These are phyloP conservation scores for Danio albolineatus DNA, from an alignment of 2,797 vertebrate genomes.

Conservation along the genomic window DNA sequence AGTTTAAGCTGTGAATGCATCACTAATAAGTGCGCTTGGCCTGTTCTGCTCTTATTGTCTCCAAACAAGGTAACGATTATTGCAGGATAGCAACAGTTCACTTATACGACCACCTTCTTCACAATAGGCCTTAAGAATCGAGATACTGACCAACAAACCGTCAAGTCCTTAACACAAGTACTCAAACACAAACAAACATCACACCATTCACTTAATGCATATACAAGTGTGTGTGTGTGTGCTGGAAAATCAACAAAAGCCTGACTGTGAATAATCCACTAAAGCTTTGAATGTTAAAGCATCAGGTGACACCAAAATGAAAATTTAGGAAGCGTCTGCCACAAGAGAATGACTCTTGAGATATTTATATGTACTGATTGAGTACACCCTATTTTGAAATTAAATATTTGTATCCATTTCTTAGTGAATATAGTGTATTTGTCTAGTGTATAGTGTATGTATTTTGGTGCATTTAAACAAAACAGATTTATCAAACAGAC, in stretches of 20 bases:
- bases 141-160: constrained; percentile 49
- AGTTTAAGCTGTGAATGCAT: constrained; percentile 60
- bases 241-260: constrained; percentile 18
- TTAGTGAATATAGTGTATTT: no score
- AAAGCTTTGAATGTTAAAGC: neutral
- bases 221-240: neutral
- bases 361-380: no score
- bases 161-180: neutral
- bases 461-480: no score
- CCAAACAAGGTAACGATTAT: constrained; percentile 76
- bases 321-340: constrained; percentile 8
- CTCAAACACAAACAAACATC: neutral
- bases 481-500: no score
- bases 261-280: constrained; percentile 36
- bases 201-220: neutral
- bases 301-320: constrained; percentile 33
- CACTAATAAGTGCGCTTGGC: constrained; percentile 67
- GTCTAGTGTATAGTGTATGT: no score
- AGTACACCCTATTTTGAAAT: no score
- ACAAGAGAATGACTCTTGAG: neutral
- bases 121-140: constrained; percentile 64
- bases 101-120: constrained; percentile 53
- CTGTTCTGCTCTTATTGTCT: constrained; percentile 75
- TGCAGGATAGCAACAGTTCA: constrained; percentile 65
- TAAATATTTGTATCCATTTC: no score